Conservation (phyloP, 64 coral and sea anemone species). For the Pocillopora damicornis region DNA sequence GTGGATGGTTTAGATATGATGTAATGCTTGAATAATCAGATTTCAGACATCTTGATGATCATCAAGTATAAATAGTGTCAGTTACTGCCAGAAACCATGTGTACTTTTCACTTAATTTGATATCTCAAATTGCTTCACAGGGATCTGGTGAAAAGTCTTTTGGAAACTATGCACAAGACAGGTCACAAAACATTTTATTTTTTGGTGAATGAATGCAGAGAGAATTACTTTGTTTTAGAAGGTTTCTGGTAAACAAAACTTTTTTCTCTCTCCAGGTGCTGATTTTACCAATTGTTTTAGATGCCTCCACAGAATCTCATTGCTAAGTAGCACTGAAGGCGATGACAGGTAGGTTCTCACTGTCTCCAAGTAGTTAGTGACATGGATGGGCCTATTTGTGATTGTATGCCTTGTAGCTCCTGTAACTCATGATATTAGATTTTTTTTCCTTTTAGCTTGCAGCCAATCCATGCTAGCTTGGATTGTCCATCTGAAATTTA, state of each 20-base stretch:
- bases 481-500: background rate
- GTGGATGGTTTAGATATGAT: too few relatives aligned
- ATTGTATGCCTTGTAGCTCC: too few relatives aligned
- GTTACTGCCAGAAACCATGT: background rate
- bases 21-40: too few relatives aligned
- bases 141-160: conserved; percentile 75
- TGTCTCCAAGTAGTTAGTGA: background rate
- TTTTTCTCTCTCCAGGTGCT: conserved; percentile 17
- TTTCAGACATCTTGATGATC: too few relatives aligned
- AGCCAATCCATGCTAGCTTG: too few relatives aligned
- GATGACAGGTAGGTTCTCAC: conserved; percentile 15
- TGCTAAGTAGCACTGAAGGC: background rate
- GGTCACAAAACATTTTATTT: conserved; percentile 14
- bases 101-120: background rate
- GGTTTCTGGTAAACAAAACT: too few relatives aligned
- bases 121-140: conserved; percentile 12
- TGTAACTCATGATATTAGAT: too few relatives aligned
- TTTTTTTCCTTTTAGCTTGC: too few relatives aligned
- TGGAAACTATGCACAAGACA: conserved; percentile 92
- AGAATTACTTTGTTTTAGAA: too few relatives aligned
- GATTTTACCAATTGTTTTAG: conserved; percentile 64
- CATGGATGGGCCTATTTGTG: background rate
- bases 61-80: too few relatives aligned
- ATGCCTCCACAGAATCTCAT: conserved; percentile 34
- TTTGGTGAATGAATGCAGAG: background rate